These are phyloP conservation scores for Erebia epiphron DNA, from an alignment of 2,888 invertebrate genomes.

Conservation along the genomic window DNA sequence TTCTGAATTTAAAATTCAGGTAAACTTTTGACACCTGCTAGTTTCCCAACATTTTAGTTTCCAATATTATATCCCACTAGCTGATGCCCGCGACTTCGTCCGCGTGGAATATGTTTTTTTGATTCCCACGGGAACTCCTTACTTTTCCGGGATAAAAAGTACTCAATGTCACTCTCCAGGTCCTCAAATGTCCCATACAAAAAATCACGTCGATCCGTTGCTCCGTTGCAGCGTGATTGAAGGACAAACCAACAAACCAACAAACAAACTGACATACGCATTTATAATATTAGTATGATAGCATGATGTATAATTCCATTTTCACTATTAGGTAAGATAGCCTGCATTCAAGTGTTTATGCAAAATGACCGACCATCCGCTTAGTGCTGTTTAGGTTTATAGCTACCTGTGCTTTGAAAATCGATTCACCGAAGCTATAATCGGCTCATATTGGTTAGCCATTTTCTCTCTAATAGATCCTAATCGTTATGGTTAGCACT, in stretches of 20 bases:
- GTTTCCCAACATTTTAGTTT: background rate
- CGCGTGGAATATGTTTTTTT: too few species aligned
- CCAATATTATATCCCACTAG: too few species aligned
- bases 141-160: too few species aligned
- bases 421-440: constrained; percentile 9
- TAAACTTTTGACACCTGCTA: background rate
- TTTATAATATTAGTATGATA: too few species aligned
- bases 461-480: constrained; percentile 8
- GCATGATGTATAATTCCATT: constrained; percentile 3
- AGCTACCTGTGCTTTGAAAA: constrained; percentile 15
- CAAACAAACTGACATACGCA: too few species aligned
- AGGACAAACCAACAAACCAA: too few species aligned
- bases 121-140: too few species aligned
- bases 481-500: background rate
- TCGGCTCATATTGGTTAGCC: constrained; percentile 17
- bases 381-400: constrained; percentile 16
- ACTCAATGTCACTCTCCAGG: too few species aligned
- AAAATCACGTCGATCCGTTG: too few species aligned
- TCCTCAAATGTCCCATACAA: too few species aligned
- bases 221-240: too few species aligned
- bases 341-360: constrained; percentile 1
- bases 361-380: background rate
- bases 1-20: background rate
- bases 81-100: too few species aligned
- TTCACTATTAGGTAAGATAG: background rate